Conservation (phyloP, 2,888 invertebrate genomes). For the Acanthococcus lagerstroemiae region DNA sequence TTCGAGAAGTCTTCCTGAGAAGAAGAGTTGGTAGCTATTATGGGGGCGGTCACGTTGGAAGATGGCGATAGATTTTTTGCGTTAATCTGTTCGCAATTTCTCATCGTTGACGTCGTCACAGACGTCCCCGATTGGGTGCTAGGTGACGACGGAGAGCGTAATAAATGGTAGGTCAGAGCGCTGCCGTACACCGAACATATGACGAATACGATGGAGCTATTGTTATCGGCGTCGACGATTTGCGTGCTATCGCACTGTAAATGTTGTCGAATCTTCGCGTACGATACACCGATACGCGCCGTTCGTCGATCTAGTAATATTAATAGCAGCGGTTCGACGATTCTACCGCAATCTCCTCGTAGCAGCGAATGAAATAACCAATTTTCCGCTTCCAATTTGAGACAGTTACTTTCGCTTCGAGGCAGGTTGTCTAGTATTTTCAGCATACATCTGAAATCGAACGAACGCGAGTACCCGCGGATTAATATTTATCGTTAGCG, state of each 20-base stretch:
- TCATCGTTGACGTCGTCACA: neutral
- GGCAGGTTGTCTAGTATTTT: conserved; percentile 62
- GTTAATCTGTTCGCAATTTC: no score
- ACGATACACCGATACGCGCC: conserved; percentile 68
- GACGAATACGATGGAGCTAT: conserved; percentile 57
- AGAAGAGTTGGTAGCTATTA: neutral
- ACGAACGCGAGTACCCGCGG: no score
- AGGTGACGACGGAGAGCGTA: neutral
- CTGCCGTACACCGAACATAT: conserved; percentile 67
- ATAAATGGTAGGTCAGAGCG: conserved; percentile 31
- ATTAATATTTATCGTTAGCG: no score
- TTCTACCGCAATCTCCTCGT: conserved; percentile 63
- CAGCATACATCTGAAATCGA: conserved; percentile 56
- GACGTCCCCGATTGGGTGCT: neutral
- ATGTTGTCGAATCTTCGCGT: conserved; percentile 50
- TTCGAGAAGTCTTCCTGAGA: conserved; percentile 36
- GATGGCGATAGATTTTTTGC: no score
- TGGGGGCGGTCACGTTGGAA: no score
- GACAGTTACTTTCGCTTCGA: conserved; percentile 48
- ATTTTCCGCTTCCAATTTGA: conserved; percentile 56
- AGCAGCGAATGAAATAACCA: conserved; percentile 66
- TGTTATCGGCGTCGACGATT: conserved; percentile 18
- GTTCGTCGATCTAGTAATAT: conserved; percentile 69
- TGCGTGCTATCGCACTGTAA: conserved; percentile 7
- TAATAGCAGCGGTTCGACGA: conserved; percentile 64